Conservation (phyloP, 2,113 vertebrate genomes). For the Stegastes partitus region DNA sequence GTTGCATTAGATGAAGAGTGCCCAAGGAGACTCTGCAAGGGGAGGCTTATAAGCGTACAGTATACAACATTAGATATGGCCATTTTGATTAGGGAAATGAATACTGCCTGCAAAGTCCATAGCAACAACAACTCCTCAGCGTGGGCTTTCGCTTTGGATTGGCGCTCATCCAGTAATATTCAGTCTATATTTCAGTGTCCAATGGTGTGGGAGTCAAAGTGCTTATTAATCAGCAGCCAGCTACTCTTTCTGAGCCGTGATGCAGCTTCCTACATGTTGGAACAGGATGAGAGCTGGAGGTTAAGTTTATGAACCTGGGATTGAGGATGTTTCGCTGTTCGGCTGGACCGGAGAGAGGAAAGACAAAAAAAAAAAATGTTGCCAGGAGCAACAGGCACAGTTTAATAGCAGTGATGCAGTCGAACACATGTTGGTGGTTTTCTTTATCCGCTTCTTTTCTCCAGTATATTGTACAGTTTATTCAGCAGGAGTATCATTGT, state of each 20-base stretch:
- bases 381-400: slow-evolving; percentile 34
- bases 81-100: slow-evolving; percentile 30
- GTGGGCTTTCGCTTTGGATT: slow-evolving; percentile 38
- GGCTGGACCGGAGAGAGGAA: not conserved
- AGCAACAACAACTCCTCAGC: slow-evolving; percentile 41
- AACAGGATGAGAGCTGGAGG: slow-evolving; percentile 58
- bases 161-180: slow-evolving; percentile 40
- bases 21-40: slow-evolving; percentile 11
- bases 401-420: not conserved
- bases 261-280: slow-evolving; percentile 59
- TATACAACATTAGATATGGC: slow-evolving; percentile 2
- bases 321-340: slow-evolving; percentile 33
- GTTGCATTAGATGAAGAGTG: slow-evolving; percentile 14
- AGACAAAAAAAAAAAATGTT: slow-evolving; percentile 12
- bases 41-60: not conserved
- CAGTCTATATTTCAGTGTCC: slow-evolving; percentile 41
- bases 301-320: slow-evolving; percentile 39
- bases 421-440: not conserved
- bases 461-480: not conserved
- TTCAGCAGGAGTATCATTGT: no score
- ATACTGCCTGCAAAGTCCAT: slow-evolving; percentile 20
- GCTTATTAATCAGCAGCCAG: slow-evolving; percentile 71
- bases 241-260: slow-evolving; percentile 27
- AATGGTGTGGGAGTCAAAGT: slow-evolving; percentile 62
- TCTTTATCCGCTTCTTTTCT: not conserved